Conservation (phyloP, 2,113 vertebrate genomes). For the Osmerus eperlanus region DNA sequence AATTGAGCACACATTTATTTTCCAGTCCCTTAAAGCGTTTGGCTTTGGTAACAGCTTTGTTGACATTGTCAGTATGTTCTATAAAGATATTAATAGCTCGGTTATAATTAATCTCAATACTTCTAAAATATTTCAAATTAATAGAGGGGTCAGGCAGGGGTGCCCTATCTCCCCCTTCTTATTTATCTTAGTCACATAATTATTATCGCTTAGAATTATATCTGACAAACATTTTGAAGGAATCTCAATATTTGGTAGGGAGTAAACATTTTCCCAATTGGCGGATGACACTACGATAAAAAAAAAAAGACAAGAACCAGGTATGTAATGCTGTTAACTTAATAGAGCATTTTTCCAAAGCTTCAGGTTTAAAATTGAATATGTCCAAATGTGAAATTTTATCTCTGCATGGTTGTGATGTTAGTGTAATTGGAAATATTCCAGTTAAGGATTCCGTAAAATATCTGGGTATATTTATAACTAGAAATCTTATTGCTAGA, state of each 20-base stretch:
- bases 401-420: background rate
- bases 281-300: background rate
- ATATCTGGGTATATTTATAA: background rate
- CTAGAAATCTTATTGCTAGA: no score
- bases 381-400: background rate
- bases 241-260: background rate
- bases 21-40: background rate
- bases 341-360: background rate
- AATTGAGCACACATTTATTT: background rate
- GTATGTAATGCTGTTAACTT: background rate
- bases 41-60: background rate
- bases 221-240: background rate
- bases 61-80: no score
- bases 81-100: no score
- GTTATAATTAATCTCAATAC: no score
- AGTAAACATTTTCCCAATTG: background rate
- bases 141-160: no score
- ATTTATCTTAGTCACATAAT: no score
- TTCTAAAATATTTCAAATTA: no score
- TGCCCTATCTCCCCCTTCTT: no score
- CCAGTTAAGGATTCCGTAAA: background rate
- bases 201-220: no score
- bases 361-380: conserved; percentile 3
- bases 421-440: background rate
- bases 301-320: background rate